Evolutionary conservation across 2,888 invertebrate genomes (phyloP).

Genomic region (Plagodis pulveraria): DNA sequence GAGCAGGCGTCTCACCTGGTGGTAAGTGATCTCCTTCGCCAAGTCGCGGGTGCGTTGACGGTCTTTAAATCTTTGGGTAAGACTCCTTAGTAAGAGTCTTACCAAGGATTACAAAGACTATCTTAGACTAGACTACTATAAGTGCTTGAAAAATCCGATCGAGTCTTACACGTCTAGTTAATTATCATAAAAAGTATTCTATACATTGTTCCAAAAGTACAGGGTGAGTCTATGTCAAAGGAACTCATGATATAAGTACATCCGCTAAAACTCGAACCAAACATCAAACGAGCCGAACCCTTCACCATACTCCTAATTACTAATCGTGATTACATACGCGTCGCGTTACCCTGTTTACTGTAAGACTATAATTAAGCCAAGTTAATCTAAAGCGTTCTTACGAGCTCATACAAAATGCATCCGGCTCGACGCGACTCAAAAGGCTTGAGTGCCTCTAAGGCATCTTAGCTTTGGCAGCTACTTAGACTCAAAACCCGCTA

Average conservation of each 20-base stretch:
- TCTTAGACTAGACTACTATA: no score
- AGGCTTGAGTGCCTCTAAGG: constrained; percentile 39
- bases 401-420: constrained; percentile 79
- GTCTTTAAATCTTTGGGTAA: no score
- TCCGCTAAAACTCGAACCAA: constrained; percentile 30
- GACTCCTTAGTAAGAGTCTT: no score
- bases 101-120: no score
- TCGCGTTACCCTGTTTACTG: constrained; percentile 65
- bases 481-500: constrained; percentile 25
- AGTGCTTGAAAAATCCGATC: no score
- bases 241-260: not conserved
- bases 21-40: no score
- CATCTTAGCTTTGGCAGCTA: constrained; percentile 30
- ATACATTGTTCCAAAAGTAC: no score
- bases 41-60: no score
- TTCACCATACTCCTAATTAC: constrained; percentile 68
- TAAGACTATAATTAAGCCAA: constrained; percentile 75
- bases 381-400: constrained; percentile 73
- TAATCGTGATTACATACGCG: constrained; percentile 77
- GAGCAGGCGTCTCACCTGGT: no score
- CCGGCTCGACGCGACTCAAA: constrained; percentile 38
- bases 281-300: constrained; percentile 38
- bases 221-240: no score
- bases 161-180: no score
- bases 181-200: no score